A percentile compares a stretch with the other conserved stretches of the same genome.
Conservation (phyloP, 2,888 invertebrate species). For the Tinea pellionella region DNA sequence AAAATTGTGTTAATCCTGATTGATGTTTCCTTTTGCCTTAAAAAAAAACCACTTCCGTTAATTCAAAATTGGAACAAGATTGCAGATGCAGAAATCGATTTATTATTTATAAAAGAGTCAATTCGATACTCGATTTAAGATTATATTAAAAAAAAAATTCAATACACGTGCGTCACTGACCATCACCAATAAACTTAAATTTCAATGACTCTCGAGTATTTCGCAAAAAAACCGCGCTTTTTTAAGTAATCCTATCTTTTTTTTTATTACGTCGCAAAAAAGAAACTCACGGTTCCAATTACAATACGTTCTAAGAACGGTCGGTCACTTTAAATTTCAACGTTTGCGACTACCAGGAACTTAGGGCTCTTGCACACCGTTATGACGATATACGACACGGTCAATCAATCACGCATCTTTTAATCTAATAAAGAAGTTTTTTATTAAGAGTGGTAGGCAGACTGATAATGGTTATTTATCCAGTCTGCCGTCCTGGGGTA, state of each 20-base stretch:
- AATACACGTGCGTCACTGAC: background rate
- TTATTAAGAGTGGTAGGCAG: too few relatives aligned
- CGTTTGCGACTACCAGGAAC: constrained; percentile 52
- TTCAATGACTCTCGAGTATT: background rate
- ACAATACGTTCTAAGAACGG: constrained; percentile 44
- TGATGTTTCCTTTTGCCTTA: background rate
- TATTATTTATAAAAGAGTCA: too few relatives aligned
- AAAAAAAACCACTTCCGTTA: background rate
- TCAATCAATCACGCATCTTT: background rate
- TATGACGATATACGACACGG: background rate
- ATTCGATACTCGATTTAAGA: too few relatives aligned
- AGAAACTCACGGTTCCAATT: background rate
- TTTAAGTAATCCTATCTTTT: background rate
- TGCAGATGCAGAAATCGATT: too few relatives aligned
- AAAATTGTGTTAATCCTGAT: background rate
- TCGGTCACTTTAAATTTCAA: constrained; percentile 63
- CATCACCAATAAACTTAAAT: background rate
- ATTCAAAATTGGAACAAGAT: too few relatives aligned
- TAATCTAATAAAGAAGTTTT: too few relatives aligned
- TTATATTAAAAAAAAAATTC: too few relatives aligned
- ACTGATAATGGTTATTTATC: too few relatives aligned
- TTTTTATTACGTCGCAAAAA: background rate
- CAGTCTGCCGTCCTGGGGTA: too few relatives aligned
- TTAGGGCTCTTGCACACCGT: background rate
- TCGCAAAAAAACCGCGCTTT: background rate